Base-by-base conservation (phyloP, 2,888 invertebrate genomes). In the Sipha maydis region DNA sequence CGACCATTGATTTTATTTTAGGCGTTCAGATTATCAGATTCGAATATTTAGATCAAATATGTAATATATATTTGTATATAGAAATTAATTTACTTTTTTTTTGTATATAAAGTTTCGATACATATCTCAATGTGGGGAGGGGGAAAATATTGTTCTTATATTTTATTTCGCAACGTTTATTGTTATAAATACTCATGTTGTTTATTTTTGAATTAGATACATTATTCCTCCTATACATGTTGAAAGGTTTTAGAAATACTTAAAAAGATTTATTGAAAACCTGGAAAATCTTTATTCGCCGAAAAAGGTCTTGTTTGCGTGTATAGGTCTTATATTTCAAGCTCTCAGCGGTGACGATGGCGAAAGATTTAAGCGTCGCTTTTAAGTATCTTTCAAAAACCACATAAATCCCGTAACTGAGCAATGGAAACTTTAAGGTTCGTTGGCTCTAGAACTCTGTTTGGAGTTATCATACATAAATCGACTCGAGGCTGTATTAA, bases 351-450 rank as follows among this genome's bases (percentile, higher is more conserved):
- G 79, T 75, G 73, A 82, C 61, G 75, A 82, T 61, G 75, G 41
- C 71, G 67, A 80, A 80, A 88, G 85, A 88, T 88, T 88, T 88
- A 75, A 88, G 73, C 79, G 75, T 67, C 80, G 82, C 61, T 88
- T 82, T 80, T 80, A 88, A 88, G 80, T 61, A 75, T 88, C 80
- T 73, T 67, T 86, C 80, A 67, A 73, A 88, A 82, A 82, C 88
- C 88, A 82, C 88, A 88, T 88, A 88, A 82, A 88, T 88, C 61
- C 61, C n/a, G 3, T 8, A 67, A 31, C 67, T 1, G 28, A 56
- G 56, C 80, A 80, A 73, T 31, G 56, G 71, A 88, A 88, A 88
- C 82, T 88, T 88, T 88, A 28, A 9, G 88, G 88, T 88, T 82
- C 75, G 88, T 82, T 82, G 79, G 34, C 75, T 80, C 73, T 31